Base-by-base conservation (phyloP, 2,113 vertebrate species). In the Bubo blakistoni region DNA sequence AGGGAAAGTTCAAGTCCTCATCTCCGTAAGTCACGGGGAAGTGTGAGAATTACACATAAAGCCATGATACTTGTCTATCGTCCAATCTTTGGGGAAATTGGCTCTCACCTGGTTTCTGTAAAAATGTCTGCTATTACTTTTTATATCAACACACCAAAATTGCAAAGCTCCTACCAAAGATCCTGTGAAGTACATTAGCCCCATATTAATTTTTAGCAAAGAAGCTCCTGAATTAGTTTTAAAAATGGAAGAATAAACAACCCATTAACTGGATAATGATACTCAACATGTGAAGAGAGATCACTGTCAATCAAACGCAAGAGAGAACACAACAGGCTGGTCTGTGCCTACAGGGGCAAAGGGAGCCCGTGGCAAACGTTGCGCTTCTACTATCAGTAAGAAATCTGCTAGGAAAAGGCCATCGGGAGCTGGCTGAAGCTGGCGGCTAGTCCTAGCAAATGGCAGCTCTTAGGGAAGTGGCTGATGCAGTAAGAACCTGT, bases 41-140 rank as follows among this genome's bases (percentile, higher is more conserved):
- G 54, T 5, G 11, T 10, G n/a, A 67, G 55, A 78, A 65, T 25
- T 32, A 6, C 55, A 55, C 20, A 6, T 5, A 29, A 55, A 73
- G 15, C 30, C 7, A 6, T 0, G 0, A 19, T 7, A 24, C 26
- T 6, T 2, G 30, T 59, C 36, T 44, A 1, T 3, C 36, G 34
- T 16, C 47, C 24, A 6, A 18, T 36, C 72, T 87, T 9, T 0
- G 19, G 29, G 65, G 47, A 40, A 65, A 61, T 4, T 9, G 11
- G 8, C 40, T 69, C 65, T 76, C 82, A 59, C 63, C 49, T 29
- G 12, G 11, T 58, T 40, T 30, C 73, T 69, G 11, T 2, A 54
- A 52, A 70, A 67, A 58, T 3, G 13, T 21, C 76, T 49, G 40
- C 59, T 72, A 18, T 47, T 25, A 27, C 8, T 67, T 92, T 61